These are phyloP conservation scores for Choristoneura rosaceana DNA, from an alignment of 2,888 invertebrate species.

Conservation along the genomic window DNA sequence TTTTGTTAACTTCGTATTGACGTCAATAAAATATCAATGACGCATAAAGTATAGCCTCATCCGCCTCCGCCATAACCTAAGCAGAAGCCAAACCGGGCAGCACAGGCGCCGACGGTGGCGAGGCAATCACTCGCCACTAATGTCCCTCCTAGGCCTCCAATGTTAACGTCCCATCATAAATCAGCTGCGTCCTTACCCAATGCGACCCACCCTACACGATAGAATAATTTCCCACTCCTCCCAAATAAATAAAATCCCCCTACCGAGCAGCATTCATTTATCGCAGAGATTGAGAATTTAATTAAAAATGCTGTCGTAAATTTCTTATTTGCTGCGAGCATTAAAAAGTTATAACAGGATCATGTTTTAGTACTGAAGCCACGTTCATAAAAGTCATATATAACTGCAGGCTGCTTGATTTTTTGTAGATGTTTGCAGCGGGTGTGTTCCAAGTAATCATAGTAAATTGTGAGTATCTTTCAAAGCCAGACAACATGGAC, in stretches of 20 bases:
- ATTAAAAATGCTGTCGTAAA: constrained; percentile 65
- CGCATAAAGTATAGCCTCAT: neutral
- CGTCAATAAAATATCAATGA: neutral
- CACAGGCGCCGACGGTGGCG: constrained; percentile 16
- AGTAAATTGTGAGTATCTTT: constrained; percentile 18
- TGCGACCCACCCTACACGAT: constrained; percentile 55
- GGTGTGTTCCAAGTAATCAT: constrained; percentile 5
- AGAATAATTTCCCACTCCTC: constrained; percentile 58
- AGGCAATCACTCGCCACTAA: constrained; percentile 57
- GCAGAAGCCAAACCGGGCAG: constrained; percentile 1
- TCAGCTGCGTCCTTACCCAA: constrained; percentile 60
- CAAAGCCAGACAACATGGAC: neutral
- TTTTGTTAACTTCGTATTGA: neutral
- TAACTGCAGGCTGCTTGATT: constrained; percentile 37
- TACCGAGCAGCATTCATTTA: constrained; percentile 47
- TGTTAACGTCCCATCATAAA: constrained; percentile 67
- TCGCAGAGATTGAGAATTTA: constrained; percentile 57
- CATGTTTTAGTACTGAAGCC: constrained; percentile 47
- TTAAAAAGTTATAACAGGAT: constrained; percentile 62
- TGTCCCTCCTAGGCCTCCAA: constrained; percentile 55
- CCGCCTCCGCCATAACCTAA: constrained; percentile 8
- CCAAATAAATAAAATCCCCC: constrained; percentile 56
- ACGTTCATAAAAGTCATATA: constrained; percentile 47
- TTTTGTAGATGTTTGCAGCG: constrained; percentile 13
- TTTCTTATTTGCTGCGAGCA: constrained; percentile 53